Conservation (phyloP, 2,888 invertebrate genomes). For the Mermis nigrescens region DNA sequence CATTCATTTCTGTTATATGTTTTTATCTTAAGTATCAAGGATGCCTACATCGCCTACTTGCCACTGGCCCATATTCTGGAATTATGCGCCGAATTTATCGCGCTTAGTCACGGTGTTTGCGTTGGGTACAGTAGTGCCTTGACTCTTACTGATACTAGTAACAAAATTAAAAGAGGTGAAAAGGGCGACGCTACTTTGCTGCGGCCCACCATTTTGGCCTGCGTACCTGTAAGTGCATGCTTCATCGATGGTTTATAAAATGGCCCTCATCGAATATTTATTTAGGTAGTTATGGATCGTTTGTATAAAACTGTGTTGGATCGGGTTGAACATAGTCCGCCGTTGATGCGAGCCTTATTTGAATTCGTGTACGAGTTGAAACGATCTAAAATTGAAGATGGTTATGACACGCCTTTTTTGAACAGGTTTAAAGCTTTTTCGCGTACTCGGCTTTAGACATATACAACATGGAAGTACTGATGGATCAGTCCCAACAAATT, state of each 20-base stretch:
- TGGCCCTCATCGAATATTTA: constrained; percentile 2
- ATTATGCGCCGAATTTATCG: constrained; percentile 52
- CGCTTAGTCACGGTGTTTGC: constrained; percentile 50
- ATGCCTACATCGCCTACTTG: constrained; percentile 77
- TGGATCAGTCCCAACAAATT: no score
- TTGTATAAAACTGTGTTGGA: constrained; percentile 91
- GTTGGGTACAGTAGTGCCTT: constrained; percentile 90
- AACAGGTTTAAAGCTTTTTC: constrained; percentile 33
- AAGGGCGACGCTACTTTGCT: constrained; percentile 79
- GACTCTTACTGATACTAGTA: constrained; percentile 49
- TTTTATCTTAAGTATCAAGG: constrained; percentile 36
- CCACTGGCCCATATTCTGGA: constrained; percentile 94
- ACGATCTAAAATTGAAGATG: constrained; percentile 53
- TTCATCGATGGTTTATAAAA: neutral
- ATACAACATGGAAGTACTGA: no score
- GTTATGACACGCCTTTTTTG: constrained; percentile 38
- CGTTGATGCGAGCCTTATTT: constrained; percentile 62
- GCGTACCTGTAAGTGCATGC: constrained; percentile 56
- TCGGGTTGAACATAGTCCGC: constrained; percentile 57
- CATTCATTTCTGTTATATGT: no score
- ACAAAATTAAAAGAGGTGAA: constrained; percentile 82
- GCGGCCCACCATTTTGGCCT: constrained; percentile 77
- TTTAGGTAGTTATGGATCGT: constrained; percentile 77
- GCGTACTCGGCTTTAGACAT: no score
- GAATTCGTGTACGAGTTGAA: constrained; percentile 87